Conservation (phyloP, 2,888 invertebrate species). For the Euzophera pinguis region DNA sequence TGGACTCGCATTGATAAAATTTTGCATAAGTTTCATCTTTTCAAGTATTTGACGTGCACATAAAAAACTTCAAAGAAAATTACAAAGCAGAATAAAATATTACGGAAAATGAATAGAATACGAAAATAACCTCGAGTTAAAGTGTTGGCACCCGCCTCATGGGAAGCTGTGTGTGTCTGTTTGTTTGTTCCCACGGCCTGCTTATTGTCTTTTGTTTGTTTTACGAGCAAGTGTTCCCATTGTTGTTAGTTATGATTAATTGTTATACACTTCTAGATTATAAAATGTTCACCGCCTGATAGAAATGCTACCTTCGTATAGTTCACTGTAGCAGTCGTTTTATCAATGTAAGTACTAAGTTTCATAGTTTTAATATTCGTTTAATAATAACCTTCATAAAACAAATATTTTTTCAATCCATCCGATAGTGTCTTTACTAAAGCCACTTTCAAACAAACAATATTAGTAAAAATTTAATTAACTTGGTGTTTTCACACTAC, state of each 20-base stretch:
- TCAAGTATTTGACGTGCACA: background rate
- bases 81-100: background rate
- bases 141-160: constrained; percentile 7
- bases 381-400: too few relatives aligned
- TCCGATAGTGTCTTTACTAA: too few relatives aligned
- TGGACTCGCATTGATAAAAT: too few relatives aligned
- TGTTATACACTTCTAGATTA: background rate
- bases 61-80: background rate
- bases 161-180: background rate
- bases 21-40: too few relatives aligned
- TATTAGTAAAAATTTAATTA: too few relatives aligned
- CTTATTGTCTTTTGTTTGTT: constrained; percentile 12
- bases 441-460: too few relatives aligned
- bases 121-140: constrained; percentile 3
- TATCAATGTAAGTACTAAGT: too few relatives aligned
- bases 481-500: too few relatives aligned
- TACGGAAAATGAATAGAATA: background rate
- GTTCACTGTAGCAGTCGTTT: too few relatives aligned
- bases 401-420: too few relatives aligned
- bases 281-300: background rate
- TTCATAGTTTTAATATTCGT: too few relatives aligned
- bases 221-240: constrained; percentile 10
- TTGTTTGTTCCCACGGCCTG: constrained; percentile 11
- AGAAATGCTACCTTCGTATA: background rate
- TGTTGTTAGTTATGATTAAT: constrained; percentile 7